phyloP scores from a whole-genome alignment of 2,113 vertebrate genomes.

The Campylomormyrus numenius region DNA sequence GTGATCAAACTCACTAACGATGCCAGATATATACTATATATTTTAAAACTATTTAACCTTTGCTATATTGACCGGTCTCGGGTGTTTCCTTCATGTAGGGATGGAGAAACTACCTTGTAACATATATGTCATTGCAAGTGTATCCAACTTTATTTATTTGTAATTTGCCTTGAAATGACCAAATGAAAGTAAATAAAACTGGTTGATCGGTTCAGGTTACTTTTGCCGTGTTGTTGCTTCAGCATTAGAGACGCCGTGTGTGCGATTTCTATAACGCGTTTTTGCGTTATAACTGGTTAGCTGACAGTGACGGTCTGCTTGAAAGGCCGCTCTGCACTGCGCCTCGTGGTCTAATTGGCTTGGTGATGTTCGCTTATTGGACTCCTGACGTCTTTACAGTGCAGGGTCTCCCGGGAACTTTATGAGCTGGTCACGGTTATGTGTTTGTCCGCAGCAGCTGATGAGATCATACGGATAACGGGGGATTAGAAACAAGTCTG shows the following conservation, averaged over 20 bases:
- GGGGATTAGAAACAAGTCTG: background rate
- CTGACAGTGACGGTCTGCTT: background rate
- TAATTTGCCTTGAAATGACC: slow-evolving; percentile 61
- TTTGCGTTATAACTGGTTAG: background rate
- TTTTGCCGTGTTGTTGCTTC: background rate
- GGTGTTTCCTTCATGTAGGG: slow-evolving; percentile 23
- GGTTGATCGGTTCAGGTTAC: background rate
- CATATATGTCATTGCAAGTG: slow-evolving; percentile 46
- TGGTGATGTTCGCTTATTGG: background rate
- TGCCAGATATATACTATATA: slow-evolving; percentile 42
- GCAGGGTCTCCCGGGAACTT: background rate
- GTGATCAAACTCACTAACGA: slow-evolving; percentile 30
- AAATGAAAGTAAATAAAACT: slow-evolving; percentile 36
- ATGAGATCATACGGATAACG: background rate
- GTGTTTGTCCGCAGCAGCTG: background rate
- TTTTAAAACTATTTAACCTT: slow-evolving; percentile 48
- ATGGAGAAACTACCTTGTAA: slow-evolving; percentile 44
- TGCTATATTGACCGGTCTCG: background rate
- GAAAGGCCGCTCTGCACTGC: background rate
- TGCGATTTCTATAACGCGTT: background rate
- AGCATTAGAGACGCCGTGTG: background rate
- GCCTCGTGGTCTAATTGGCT: background rate
- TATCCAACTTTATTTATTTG: slow-evolving; percentile 66
- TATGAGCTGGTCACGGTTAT: background rate
- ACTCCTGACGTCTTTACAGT: background rate